A percentile compares a stretch with the other conserved stretches of the same genome.
Conservation (phyloP, 2,113 vertebrate species). For the Telmatochromis sp. region DNA sequence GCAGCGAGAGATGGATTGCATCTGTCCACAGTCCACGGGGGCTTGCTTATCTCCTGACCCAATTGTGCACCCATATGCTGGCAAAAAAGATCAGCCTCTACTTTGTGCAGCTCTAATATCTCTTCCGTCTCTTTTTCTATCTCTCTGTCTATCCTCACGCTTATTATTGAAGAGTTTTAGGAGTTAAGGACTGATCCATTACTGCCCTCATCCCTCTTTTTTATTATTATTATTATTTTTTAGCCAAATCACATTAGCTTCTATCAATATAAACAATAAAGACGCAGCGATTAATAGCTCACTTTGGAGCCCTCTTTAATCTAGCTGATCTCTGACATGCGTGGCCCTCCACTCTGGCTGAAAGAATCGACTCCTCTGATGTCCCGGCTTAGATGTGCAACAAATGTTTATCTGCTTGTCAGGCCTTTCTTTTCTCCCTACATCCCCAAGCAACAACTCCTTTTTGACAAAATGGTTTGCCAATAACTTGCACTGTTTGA, state of each 20-base stretch:
- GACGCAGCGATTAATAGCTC: conserved; percentile 3
- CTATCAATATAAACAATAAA: neutral
- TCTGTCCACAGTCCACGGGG: conserved; percentile 53
- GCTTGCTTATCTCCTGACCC: conserved; percentile 52
- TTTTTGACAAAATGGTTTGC: conserved; percentile 50
- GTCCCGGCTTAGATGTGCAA: conserved; percentile 30
- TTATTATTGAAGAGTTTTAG: neutral
- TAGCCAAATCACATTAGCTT: neutral
- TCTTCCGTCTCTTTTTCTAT: neutral
- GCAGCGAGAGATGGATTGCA: conserved; percentile 36
- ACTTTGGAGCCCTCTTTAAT: conserved; percentile 39
- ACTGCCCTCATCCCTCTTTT: neutral
- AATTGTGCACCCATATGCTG: conserved; percentile 51
- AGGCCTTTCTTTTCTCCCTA: neutral
- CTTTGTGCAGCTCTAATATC: neutral
- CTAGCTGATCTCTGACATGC: conserved; percentile 17
- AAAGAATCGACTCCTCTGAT: conserved; percentile 8
- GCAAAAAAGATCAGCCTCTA: neutral
- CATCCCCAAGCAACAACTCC: conserved; percentile 18
- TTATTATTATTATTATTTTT: neutral
- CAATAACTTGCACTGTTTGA: conserved; percentile 27
- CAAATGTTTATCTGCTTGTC: conserved; percentile 25
- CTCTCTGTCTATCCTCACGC: neutral
- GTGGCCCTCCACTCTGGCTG: neutral
- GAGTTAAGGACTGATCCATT: neutral